These are phyloP conservation scores for Anthophora plumipes DNA, from an alignment of 2,888 invertebrate genomes.

Conservation along the genomic window DNA sequence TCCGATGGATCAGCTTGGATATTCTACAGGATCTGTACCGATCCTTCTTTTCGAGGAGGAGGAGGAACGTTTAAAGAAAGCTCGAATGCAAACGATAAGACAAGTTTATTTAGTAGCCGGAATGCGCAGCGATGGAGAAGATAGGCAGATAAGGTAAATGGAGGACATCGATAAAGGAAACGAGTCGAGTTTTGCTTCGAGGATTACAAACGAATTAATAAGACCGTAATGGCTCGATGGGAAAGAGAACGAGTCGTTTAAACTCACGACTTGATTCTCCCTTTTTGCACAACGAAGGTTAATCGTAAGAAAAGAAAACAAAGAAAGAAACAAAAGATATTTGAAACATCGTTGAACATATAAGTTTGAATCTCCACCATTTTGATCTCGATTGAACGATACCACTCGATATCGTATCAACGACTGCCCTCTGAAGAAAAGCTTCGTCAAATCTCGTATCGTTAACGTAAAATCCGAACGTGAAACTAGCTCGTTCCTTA, in stretches of 20 bases:
- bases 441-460: not conserved
- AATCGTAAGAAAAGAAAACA: too few relatives aligned
- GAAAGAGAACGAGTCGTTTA: not conserved
- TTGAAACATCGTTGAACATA: not conserved
- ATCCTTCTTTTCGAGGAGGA: not conserved
- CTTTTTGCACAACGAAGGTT: not conserved
- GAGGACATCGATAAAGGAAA: not conserved
- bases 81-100: slow-evolving; percentile 5
- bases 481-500: not conserved
- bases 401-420: too few relatives aligned
- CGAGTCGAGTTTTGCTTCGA: not conserved
- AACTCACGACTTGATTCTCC: not conserved
- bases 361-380: too few relatives aligned
- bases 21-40: not conserved
- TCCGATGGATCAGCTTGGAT: not conserved
- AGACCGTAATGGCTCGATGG: slow-evolving; percentile 30
- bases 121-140: slow-evolving; percentile 22
- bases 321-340: too few relatives aligned
- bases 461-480: not conserved
- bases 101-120: not conserved
- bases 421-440: too few relatives aligned
- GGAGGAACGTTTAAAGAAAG: not conserved
- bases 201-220: slow-evolving; percentile 19
- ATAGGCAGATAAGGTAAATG: slow-evolving; percentile 6
- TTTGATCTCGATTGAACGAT: too few relatives aligned